These are phyloP conservation scores for Chelmon rostratus DNA, from an alignment of 2,797 vertebrate species.

Conservation along the genomic window DNA sequence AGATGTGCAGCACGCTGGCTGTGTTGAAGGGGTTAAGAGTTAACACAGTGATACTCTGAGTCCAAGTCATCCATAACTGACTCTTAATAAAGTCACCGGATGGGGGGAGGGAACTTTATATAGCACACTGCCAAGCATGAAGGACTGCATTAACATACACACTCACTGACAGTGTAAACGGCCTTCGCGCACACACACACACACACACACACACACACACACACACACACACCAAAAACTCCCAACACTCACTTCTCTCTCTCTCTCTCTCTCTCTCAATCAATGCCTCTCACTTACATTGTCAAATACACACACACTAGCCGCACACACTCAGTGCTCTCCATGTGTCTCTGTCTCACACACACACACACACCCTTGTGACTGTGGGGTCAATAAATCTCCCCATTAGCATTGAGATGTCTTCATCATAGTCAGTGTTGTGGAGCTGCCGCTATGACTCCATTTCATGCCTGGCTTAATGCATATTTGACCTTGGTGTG, in stretches of 20 bases:
- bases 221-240: constrained; percentile 6
- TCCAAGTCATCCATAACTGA: constrained; percentile 52
- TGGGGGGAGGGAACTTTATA: constrained; percentile 61
- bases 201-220: constrained; percentile 27
- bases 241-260: constrained; percentile 16
- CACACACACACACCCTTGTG: constrained; percentile 23
- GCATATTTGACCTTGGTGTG: constrained; percentile 80
- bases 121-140: constrained; percentile 68
- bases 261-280: constrained; percentile 24
- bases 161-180: constrained; percentile 38
- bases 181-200: constrained; percentile 32
- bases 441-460: constrained; percentile 69
- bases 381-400: constrained; percentile 76
- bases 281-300: constrained; percentile 27
- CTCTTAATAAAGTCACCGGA: constrained; percentile 63
- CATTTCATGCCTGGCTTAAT: constrained; percentile 76
- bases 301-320: constrained; percentile 40
- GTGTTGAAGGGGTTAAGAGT: constrained; percentile 6
- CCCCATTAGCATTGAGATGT: constrained; percentile 78
- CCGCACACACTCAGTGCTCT: constrained; percentile 7
- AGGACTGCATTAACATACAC: constrained; percentile 66
- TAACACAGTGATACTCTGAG: constrained; percentile 22
- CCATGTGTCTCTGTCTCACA: constrained; percentile 18
- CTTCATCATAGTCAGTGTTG: constrained; percentile 73
- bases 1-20: not conserved